These are phyloP conservation scores for Scrobipalpa atriplicella DNA, from an alignment of 2,888 invertebrate species.

Conservation along the genomic window DNA sequence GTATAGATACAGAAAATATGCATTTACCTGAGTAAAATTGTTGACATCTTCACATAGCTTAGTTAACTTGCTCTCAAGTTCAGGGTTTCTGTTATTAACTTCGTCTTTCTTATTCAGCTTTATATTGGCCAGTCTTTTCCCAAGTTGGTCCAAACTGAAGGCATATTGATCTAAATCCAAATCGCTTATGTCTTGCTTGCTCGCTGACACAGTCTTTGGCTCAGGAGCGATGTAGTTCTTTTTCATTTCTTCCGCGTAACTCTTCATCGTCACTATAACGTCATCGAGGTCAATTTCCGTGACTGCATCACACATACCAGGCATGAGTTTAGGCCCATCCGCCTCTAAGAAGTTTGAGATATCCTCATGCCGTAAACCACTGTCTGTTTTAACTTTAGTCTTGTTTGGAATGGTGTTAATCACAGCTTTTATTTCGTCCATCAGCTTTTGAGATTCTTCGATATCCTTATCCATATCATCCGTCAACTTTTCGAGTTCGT, in stretches of 20 bases:
- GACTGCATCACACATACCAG: slow-evolving; percentile 59
- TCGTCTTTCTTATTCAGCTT: slow-evolving; percentile 53
- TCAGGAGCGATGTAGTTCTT: slow-evolving; percentile 42
- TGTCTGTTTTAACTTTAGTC: slow-evolving; percentile 36
- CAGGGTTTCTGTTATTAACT: slow-evolving; percentile 50
- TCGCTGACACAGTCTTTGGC: slow-evolving; percentile 29
- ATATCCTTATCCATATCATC: slow-evolving; percentile 62
- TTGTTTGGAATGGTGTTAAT: slow-evolving; percentile 52
- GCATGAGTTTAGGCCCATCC: slow-evolving; percentile 57
- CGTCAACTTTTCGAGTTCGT: slow-evolving; percentile 66
- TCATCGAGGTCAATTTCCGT: slow-evolving; percentile 59
- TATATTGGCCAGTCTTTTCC: slow-evolving; percentile 61
- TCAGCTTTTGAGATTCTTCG: slow-evolving; percentile 62
- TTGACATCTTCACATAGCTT: slow-evolving; percentile 65
- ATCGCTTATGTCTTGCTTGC: slow-evolving; percentile 22
- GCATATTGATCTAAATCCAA: slow-evolving; percentile 64
- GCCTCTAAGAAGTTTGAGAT: slow-evolving; percentile 59
- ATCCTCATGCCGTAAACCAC: slow-evolving; percentile 52
- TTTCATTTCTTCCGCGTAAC: slow-evolving; percentile 62
- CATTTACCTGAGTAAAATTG: slow-evolving; percentile 71
- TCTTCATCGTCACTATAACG: slow-evolving; percentile 60
- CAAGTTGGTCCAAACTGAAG: slow-evolving; percentile 59
- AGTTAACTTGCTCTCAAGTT: slow-evolving; percentile 61
- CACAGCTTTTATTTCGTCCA: slow-evolving; percentile 64
- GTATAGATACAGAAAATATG: too few relatives aligned